phyloP scores from a whole-genome alignment of 2,888 invertebrate genomes.

The Hyppa rectilinea region DNA sequence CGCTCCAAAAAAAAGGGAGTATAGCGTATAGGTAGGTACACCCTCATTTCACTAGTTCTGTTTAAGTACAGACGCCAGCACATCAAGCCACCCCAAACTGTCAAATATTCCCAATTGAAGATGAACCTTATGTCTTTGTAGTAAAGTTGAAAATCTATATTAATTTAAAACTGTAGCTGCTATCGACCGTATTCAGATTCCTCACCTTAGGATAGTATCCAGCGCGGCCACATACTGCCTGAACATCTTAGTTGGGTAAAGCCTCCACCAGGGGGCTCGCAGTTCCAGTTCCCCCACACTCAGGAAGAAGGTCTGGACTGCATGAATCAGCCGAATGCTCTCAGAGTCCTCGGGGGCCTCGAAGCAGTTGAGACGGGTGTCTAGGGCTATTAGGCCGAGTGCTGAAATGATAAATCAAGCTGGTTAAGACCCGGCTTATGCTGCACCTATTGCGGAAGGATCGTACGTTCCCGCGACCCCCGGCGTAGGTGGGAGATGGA shows the following conservation, averaged over 20 bases:
- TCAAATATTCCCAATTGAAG: too few relatives aligned
- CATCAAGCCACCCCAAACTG: too few relatives aligned
- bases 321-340: constrained; percentile 92
- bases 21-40: background rate
- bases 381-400: constrained; percentile 92
- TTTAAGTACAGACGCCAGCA: too few relatives aligned
- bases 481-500: too few relatives aligned
- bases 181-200: background rate
- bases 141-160: too few relatives aligned
- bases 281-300: constrained; percentile 92
- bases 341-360: constrained; percentile 90
- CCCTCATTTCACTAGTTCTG: background rate
- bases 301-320: constrained; percentile 92
- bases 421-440: too few relatives aligned
- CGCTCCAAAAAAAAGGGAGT: too few relatives aligned
- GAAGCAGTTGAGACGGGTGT: constrained; percentile 92
- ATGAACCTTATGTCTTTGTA: too few relatives aligned
- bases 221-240: constrained; percentile 91
- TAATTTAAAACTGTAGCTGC: background rate
- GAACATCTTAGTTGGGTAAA: constrained; percentile 92
- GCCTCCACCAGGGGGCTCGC: constrained; percentile 92
- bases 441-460: too few relatives aligned
- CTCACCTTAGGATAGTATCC: constrained; percentile 92
- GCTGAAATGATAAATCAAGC: constrained; percentile 81
- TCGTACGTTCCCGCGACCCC: too few relatives aligned